Evolutionary conservation across 2,797 vertebrate species (phyloP).

Genomic region (Toxotes lorentzi): DNA sequence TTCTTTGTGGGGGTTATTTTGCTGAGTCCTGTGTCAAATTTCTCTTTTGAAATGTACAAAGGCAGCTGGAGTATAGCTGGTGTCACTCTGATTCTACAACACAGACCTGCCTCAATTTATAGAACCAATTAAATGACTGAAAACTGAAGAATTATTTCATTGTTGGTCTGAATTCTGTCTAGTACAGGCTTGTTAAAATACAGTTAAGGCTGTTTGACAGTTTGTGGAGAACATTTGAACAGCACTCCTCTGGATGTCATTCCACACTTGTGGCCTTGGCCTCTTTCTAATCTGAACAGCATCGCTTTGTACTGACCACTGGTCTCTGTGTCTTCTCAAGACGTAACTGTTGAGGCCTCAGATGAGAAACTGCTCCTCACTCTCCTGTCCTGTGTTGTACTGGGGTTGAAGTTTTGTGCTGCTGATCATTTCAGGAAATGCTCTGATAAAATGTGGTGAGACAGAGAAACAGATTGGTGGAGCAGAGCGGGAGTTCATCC

Average conservation of each 20-base stretch:
- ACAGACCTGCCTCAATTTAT: constrained; percentile 1
- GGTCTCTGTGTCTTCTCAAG: background rate
- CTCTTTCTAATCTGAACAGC: background rate
- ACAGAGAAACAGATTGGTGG: constrained; percentile 95
- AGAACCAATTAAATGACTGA: background rate
- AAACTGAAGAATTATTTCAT: background rate
- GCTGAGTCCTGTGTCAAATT: background rate
- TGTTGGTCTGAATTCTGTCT: constrained; percentile 1
- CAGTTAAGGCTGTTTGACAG: background rate
- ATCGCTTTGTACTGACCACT: background rate
- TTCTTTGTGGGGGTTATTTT: background rate
- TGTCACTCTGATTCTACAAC: background rate
- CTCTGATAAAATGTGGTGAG: constrained; percentile 97
- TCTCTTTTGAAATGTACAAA: background rate
- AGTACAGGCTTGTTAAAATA: background rate
- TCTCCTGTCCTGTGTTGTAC: background rate
- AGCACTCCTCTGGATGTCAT: background rate
- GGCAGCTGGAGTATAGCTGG: background rate
- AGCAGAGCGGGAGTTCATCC: constrained; percentile 96
- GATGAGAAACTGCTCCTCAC: background rate
- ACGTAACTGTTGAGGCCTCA: background rate
- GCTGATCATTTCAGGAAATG: constrained; percentile 89
- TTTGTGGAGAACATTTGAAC: background rate
- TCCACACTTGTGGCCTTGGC: background rate
- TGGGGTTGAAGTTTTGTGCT: constrained; percentile 31